These are phyloP conservation scores for Apolygus lucorum DNA, from an alignment of 1,140 invertebrate genomes.

Conservation along the genomic window DNA sequence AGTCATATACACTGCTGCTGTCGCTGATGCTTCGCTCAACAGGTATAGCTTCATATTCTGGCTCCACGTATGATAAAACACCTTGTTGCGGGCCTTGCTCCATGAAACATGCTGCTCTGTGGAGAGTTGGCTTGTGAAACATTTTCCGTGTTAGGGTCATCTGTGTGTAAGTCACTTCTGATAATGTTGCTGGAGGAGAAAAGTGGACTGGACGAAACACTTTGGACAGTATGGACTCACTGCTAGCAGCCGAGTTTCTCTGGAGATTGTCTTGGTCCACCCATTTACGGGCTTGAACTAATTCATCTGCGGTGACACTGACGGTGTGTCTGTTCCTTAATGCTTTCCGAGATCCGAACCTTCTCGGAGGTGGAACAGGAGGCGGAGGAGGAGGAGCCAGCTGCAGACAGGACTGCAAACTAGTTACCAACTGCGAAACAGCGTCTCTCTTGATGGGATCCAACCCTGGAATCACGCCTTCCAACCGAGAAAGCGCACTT, in stretches of 20 bases:
- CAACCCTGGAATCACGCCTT: constrained; percentile 54
- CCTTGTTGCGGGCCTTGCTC: constrained; percentile 24
- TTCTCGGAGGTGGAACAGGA: constrained; percentile 29
- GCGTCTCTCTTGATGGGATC: constrained; percentile 48
- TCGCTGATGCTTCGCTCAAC: constrained; percentile 17
- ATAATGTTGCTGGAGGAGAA: constrained; percentile 11
- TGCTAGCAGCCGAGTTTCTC: constrained; percentile 8
- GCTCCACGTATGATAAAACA: constrained; percentile 19
- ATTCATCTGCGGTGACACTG: constrained; percentile 66
- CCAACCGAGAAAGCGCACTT: constrained; percentile 60
- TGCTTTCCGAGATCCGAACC: constrained; percentile 29
- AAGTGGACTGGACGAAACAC: constrained; percentile 29
- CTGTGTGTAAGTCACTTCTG: constrained; percentile 5
- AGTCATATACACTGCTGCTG: constrained; percentile 30
- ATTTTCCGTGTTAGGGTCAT: constrained; percentile 12
- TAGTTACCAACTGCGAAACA: constrained; percentile 61
- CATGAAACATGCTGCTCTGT: constrained; percentile 26
- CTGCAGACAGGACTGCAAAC: constrained; percentile 59
- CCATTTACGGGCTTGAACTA: constrained; percentile 61
- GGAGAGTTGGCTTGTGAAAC: constrained; percentile 20
- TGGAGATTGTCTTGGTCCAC: constrained; percentile 46
- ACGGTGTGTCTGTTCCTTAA: constrained; percentile 59
- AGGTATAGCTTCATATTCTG: background rate
- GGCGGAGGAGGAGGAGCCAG: constrained; percentile 36
- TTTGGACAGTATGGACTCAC: constrained; percentile 18